Evolutionary conservation across 2,113 vertebrate genomes (phyloP), one percentile per base, ranked within the genome.

Genomic region (Pyrgilauda ruficollis): DNA sequence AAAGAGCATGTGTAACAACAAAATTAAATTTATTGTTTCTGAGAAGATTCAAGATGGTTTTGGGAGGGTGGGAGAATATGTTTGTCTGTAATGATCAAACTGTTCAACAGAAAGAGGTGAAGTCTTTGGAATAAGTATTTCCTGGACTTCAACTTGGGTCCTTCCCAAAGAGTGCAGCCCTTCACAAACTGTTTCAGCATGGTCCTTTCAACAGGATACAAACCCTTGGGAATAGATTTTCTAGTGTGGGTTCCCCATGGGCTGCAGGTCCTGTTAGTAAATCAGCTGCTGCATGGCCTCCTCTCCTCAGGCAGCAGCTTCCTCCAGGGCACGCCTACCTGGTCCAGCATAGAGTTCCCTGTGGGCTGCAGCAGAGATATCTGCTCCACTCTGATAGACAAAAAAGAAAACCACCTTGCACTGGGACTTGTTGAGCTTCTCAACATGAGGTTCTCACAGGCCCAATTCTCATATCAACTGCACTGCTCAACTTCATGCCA

Each of bases 231-330:
- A 89, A 44, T 2, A 28, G 37, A 59, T 37, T 66, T 66, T 44
- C 37, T 1, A 2, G 5, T 10, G 52, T 50, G 8, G 2, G 6
- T 19, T 7, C 21, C 26, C 31, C 26, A 22, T 18, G 9, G 31
- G 21, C 12, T 35, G 35, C 21, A 58, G 33, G 8, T 64, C 31
- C 35, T 9, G 9, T 18, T 27, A 33, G 22, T 8, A 49, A 66
- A 58, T 3, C 22, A 37, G 27, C 9, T 44, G 10, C 59, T 50
- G 15, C 8, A 2, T 15, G 67, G 11, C 31, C 31, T 64, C 30
- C 6, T 44, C 18, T 56, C 7, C 27, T 69, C 15, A 28, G 27
- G 18, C 22, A 46, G 27, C 31, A 73, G 8, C 8, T 58, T 81
- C 27, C 27, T 44, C 52, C 27, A 24, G 53, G 52, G 27, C 6